Conservation (phyloP, 2,888 invertebrate genomes). For the Mimumesa dahlbomi region DNA sequence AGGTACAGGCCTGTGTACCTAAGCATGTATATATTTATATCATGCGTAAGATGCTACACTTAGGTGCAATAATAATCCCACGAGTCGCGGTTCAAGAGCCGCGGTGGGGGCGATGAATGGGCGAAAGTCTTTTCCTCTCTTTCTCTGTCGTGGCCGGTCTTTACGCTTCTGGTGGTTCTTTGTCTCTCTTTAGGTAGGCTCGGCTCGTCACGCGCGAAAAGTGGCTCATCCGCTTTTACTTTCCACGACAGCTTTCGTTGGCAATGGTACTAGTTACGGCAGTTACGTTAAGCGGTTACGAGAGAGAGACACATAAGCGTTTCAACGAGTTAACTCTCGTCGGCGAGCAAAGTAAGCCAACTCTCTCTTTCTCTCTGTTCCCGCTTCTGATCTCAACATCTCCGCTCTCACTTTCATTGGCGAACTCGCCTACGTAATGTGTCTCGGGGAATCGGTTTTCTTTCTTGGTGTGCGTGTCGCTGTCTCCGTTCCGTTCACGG, state of each 20-base stretch:
- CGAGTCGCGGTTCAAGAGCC: conserved; percentile 45
- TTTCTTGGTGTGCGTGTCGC: background rate
- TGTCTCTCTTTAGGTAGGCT: conserved; percentile 30
- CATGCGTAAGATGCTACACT: conserved; percentile 29
- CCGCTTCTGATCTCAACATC: conserved; percentile 28
- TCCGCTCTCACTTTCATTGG: conserved; percentile 58
- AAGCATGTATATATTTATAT: conserved; percentile 38
- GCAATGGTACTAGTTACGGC: conserved; percentile 79
- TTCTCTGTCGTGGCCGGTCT: conserved; percentile 26
- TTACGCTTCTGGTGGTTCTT: conserved; percentile 18
- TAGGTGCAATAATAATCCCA: conserved; percentile 32
- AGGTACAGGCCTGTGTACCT: conserved; percentile 10
- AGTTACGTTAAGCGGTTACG: conserved; percentile 75
- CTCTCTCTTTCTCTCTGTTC: conserved; percentile 15
- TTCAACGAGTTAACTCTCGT: conserved; percentile 39
- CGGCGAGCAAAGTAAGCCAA: conserved; percentile 46
- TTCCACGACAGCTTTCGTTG: conserved; percentile 76
- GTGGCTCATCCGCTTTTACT: conserved; percentile 76
- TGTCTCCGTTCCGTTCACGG: background rate
- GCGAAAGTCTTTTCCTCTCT: conserved; percentile 66
- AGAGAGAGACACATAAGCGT: conserved; percentile 45
- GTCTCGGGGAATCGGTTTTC: background rate
- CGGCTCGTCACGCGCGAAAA: conserved; percentile 68
- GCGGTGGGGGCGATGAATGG: conserved; percentile 58
- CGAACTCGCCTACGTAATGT: conserved; percentile 32